phyloP scores from a whole-genome alignment of 2,113 vertebrate genomes.

The Chaetodon auriga region DNA sequence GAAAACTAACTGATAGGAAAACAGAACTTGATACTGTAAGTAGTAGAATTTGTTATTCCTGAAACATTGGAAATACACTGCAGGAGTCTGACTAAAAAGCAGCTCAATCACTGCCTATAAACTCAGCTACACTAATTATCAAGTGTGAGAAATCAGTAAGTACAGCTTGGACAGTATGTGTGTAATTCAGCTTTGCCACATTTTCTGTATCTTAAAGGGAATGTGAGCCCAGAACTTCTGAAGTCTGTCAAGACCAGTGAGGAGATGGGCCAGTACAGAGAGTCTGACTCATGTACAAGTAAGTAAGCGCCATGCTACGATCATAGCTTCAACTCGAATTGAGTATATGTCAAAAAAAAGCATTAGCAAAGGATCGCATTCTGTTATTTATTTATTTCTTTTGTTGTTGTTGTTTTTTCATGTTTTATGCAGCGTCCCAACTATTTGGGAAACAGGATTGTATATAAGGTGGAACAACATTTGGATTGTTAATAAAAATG shows the following conservation, averaged over 20 bases:
- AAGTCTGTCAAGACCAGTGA: conserved; percentile 72
- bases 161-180: not conserved
- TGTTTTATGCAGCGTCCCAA: too few relatives aligned
- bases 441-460: too few relatives aligned
- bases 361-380: too few relatives aligned
- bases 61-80: not conserved
- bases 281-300: conserved; percentile 74
- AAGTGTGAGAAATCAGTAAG: not conserved
- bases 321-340: not conserved
- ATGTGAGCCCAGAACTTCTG: conserved; percentile 63
- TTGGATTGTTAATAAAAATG: not conserved
- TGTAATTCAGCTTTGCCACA: conserved; percentile 2
- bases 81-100: not conserved
- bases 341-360: too few relatives aligned
- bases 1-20: not conserved
- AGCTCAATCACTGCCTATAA: not conserved
- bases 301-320: conserved; percentile 51
- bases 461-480: not conserved
- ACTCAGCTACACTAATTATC: not conserved
- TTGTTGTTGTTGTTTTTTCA: too few relatives aligned
- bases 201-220: conserved; percentile 68
- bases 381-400: too few relatives aligned
- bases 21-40: too few relatives aligned
- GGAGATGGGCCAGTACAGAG: conserved; percentile 77
- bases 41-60: not conserved